phyloP scores from a whole-genome alignment of 1,140 invertebrate species.

The Ephestia elutella region DNA sequence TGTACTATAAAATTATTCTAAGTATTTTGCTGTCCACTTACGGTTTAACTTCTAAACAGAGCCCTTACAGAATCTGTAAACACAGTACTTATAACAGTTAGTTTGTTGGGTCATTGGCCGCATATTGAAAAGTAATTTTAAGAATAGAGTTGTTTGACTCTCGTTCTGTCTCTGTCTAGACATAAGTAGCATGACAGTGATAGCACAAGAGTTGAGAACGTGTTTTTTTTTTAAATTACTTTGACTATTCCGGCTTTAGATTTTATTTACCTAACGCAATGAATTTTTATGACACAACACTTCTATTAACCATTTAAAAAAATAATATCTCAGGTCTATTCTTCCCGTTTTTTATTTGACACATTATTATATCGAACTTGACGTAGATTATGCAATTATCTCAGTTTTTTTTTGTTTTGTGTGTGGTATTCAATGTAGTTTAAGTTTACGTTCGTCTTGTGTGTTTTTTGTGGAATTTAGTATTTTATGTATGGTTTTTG shows the following conservation, averaged over 20 bases:
- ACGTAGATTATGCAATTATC: background rate
- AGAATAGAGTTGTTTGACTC: too few species aligned
- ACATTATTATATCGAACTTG: background rate
- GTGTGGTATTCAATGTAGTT: background rate
- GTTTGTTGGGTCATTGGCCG: too few species aligned
- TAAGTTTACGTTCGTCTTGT: background rate
- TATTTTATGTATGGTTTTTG: constrained; percentile 16
- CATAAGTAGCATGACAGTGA: too few species aligned
- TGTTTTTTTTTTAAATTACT: too few species aligned
- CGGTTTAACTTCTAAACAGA: too few species aligned
- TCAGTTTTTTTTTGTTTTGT: background rate
- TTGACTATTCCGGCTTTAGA: background rate
- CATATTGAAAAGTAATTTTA: too few species aligned
- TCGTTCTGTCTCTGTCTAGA: too few species aligned
- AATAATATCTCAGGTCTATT: background rate
- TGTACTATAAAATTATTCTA: too few species aligned
- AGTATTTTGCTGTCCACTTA: background rate
- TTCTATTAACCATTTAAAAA: background rate
- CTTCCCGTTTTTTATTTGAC: background rate
- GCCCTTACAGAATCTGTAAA: too few species aligned
- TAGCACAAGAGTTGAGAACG: too few species aligned
- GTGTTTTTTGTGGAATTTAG: background rate
- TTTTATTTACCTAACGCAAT: background rate
- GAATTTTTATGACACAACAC: background rate
- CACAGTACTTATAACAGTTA: too few species aligned